Evolutionary conservation across 35 echinoderm and acorn worm species (phyloP).

Genomic region (Ophioderma brevispina): DNA sequence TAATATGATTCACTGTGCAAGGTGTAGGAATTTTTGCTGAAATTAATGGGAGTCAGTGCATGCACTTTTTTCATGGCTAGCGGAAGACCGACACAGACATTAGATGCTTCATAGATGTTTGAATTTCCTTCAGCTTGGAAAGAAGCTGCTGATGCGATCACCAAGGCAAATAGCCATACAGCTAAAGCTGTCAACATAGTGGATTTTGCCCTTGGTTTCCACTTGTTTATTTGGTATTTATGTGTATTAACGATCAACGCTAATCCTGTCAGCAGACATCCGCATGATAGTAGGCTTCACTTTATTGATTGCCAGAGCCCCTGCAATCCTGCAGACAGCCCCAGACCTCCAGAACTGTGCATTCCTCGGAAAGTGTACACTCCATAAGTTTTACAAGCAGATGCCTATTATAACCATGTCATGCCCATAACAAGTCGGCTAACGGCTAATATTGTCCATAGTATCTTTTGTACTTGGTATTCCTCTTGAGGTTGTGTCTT

Average conservation of each 20-base stretch:
- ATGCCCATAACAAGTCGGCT: not conserved
- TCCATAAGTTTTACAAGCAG: not conserved
- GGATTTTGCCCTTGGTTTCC: not conserved
- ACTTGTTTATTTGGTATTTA: slow-evolving; percentile 3
- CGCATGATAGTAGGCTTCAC: not conserved
- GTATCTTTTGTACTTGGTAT: slow-evolving; percentile 2
- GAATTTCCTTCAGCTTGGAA: not conserved
- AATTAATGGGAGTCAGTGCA: not conserved
- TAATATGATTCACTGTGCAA: not conserved
- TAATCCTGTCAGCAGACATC: not conserved
- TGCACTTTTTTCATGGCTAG: not conserved
- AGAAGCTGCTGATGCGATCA: not conserved
- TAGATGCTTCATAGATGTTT: not conserved
- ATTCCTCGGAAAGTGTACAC: not conserved
- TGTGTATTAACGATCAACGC: not conserved
- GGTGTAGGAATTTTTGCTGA: not conserved
- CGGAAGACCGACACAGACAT: not conserved
- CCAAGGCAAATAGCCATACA: not conserved
- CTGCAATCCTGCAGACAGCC: not conserved
- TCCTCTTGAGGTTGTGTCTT: not conserved
- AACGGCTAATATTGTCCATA: not conserved
- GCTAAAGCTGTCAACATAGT: not conserved
- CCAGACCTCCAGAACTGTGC: not conserved
- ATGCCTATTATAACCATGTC: not conserved
- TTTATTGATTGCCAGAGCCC: not conserved